Base-by-base conservation (phyloP, 2,888 invertebrate genomes). In the Rhagophthalmus giganteus region DNA sequence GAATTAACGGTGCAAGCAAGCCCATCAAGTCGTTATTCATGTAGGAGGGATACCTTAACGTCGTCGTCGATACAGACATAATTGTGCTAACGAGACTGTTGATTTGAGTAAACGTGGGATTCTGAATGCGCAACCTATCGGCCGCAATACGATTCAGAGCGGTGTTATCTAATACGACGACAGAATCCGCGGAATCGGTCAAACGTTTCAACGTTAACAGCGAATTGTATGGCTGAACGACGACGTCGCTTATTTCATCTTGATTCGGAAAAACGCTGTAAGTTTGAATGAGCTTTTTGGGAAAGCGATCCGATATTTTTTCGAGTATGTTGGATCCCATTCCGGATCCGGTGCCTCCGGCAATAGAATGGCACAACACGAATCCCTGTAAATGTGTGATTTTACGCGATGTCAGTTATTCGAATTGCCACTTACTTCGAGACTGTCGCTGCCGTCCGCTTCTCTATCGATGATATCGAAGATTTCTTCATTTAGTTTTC, bases 251-350 rank as follows among this genome's bases (percentile, higher is more conserved):
- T 68, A 92, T 92, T 79, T 94, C 94, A 77, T 94, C 93, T 70
- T 94, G 89, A 76, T 98, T 98, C 0, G 99, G 98, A 73, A 99
- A 99, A 2, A 99, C 98, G 69, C 97, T 98, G 76, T 98, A 99
- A 0, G 98, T 97, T 77, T 99, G 94, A 25, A 99, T 90, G 24
- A 99, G 76, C 73, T 98, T 98, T 74, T 99, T 99, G 0, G 98
- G 97, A 76, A 94, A 99, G 61, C 94, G 86, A 70, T 94, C 94
- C 0, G 91, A 88, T 1, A 94, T 77, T 55, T 88, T 88, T 72
- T 94, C 94, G 57, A 94, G 77, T 61, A 94, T 88, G 69, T 91
- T 95, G 0, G 98, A 99, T 2, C 99, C 99, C 90, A 99, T 94
- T 10, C 99, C 99, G 0, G 97, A 98, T 0, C 99, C 99, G 2